Base-by-base conservation (phyloP, 2,113 vertebrate genomes). In the Rana temporaria region DNA sequence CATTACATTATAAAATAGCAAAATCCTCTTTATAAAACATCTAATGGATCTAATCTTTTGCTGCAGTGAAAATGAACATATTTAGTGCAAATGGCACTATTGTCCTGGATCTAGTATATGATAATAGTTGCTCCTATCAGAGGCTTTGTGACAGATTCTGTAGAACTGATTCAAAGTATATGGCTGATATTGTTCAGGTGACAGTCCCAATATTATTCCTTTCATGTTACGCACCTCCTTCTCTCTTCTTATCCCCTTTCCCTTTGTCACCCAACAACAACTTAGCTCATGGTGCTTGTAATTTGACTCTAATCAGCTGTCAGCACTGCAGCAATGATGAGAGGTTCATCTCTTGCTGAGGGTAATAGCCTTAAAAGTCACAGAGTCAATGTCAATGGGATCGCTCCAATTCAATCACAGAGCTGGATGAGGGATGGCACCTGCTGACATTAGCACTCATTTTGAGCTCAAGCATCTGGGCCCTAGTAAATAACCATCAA, bases 401-500 rank as follows among this genome's bases (percentile, higher is more conserved):
- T 96, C 88, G 91, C 95, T 97, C 92, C 93, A 92, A 96, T 97
- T 96, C 96, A 97, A 98, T 98, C 97, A 96, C 94, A 90, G 94
- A 87, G 89, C 92, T 89, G 92, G 91, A 94, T 97, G 97, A 99
- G 94, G 91, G 95, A 98, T 97, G 96, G 96, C 94, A 88, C 96
- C 96, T 91, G 94, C 96, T 97, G 97, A 98, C 97, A 98, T 96
- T 96, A 99, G 96, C 96, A 96, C 95, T 98, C 97, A 98, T 96
- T 97, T 97, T 99, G 97, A 99, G 97, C 93, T 93, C 95, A 93
- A 99, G 97, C 98, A 99, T 99, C 98, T 99, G 98, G 97, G 96
- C 95, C 96, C 98, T 95, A 97, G 97, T 99, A 99, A 99, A 99
- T 99, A 99, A 99, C 95, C 96, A 98, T 98, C 96, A 97, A 97